phyloP scores from a whole-genome alignment of 35 echinoderm and acorn worm genomes.

The Hemicentrotus pulcherrimus region DNA sequence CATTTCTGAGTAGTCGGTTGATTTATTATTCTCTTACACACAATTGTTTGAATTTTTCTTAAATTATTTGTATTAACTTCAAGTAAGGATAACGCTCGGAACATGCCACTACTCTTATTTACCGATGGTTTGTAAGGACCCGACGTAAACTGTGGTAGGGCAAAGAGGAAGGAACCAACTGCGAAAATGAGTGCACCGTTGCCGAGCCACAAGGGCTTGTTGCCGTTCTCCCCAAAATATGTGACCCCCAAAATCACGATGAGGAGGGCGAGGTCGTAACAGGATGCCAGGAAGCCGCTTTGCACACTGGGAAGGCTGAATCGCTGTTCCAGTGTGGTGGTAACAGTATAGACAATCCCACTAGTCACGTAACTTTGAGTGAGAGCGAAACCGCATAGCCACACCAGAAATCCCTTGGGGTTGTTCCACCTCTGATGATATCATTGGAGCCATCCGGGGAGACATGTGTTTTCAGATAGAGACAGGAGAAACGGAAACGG shows the following conservation, averaged over 20 bases:
- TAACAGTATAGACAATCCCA: constrained; percentile 80
- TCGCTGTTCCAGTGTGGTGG: constrained; percentile 79
- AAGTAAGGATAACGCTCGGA: no score
- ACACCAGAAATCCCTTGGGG: constrained; percentile 71
- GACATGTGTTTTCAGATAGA: no score
- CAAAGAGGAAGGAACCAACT: constrained; percentile 76
- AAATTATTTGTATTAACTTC: no score
- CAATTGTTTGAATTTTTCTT: no score
- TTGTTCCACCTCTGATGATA: constrained; percentile 69
- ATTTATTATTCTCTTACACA: no score
- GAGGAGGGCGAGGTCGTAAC: constrained; percentile 91
- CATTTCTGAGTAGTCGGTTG: no score
- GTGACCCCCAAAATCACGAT: constrained; percentile 89
- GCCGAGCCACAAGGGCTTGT: constrained; percentile 89
- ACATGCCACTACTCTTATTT: background rate
- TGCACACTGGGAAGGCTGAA: constrained; percentile 88
- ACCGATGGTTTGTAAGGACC: constrained; percentile 61
- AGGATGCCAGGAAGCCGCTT: constrained; percentile 86
- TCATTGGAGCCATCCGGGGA: background rate
- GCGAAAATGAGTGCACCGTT: constrained; percentile 79
- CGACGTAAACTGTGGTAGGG: constrained; percentile 74
- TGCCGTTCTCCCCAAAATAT: constrained; percentile 86
- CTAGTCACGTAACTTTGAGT: constrained; percentile 91
- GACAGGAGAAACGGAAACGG: no score
- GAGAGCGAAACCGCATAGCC: constrained; percentile 81